Base-by-base conservation (phyloP, 2,888 invertebrate species). In the Pammene fasciana region DNA sequence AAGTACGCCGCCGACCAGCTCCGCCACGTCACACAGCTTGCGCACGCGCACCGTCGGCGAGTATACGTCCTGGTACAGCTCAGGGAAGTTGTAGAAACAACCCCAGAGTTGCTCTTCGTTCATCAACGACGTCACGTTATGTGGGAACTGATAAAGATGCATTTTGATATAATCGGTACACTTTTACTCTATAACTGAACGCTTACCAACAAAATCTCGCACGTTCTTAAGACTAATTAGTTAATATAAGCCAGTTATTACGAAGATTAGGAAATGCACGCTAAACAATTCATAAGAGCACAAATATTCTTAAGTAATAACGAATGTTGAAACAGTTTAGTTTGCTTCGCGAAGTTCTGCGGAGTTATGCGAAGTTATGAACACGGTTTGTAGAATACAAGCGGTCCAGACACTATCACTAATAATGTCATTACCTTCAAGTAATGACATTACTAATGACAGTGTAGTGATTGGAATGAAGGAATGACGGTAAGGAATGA, bases 61-160 rank as follows among this genome's bases (percentile, higher is more conserved):
- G 72, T 85, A 89, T 5, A 73, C 73, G 71, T 92, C 88, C 0
- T 76, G 75, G 71, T 92, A 92, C 2, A 89, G 70, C 71, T 90
- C 88, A 0, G 91, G 89, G 71, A 90, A 90, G 34, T 79, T 86
- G 79, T 92, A 92, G 79, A 86, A 92, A 72, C 89, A 87, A 1
- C 89, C 87, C 92, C 92, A 92, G 16, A 83, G 79, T 67, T 90
- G 87, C 18, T 84, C 82, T 70, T 91, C 92, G 72, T 90, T 88
- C 81, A 91, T 82, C 11, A 91, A 75, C 7, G 80, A 55, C 13
- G 89, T 88, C 61, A 86, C 79, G 73, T 88, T 81, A 43, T 75
- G 71, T 0, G 87, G 86, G 71, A 89, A 89, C 92, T 92, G 7
- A 75, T 43, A 80, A 80, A 54, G 6, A 62, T 26, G 14, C 3